These are phyloP conservation scores for Diachasma alloeum DNA, from an alignment of 1,140 invertebrate genomes.

Conservation along the genomic window DNA sequence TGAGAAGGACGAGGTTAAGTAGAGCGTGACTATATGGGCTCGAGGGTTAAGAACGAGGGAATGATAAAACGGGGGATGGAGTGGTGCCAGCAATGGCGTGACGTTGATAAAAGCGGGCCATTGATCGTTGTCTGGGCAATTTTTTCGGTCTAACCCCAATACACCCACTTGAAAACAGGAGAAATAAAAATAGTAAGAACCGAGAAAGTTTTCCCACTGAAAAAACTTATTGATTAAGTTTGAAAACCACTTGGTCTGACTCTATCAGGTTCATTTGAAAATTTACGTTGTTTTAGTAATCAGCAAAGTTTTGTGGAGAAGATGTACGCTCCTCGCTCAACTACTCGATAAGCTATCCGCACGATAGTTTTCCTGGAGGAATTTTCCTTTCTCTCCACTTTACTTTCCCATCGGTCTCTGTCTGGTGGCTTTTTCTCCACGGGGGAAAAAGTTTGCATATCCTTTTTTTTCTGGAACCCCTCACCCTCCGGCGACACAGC, in stretches of 20 bases:
- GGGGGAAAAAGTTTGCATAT: slow-evolving; percentile 42
- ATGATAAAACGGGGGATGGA: slow-evolving; percentile 9
- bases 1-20: slow-evolving; percentile 2
- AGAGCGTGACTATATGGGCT: neutral
- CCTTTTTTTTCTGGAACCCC: slow-evolving; percentile 10
- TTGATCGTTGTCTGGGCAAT: neutral
- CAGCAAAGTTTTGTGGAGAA: neutral
- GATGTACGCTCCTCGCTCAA: neutral
- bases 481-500: slow-evolving; percentile 4
- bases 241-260: slow-evolving; percentile 8
- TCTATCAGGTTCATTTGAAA: slow-evolving; percentile 1
- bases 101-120: neutral
- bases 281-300: slow-evolving; percentile 22
- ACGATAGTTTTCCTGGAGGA: slow-evolving; percentile 36
- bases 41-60: neutral
- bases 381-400: slow-evolving; percentile 27
- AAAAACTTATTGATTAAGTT: slow-evolving; percentile 12
- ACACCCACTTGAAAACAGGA: neutral
- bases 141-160: neutral
- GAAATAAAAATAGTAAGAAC: neutral
- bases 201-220: neutral
- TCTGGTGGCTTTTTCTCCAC: slow-evolving; percentile 28
- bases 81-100: neutral
- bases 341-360: neutral
- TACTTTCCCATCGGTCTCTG: slow-evolving; percentile 26